A percentile compares a stretch with the other conserved stretches of the same genome.
Evolutionary conservation across 2,113 vertebrate genomes (phyloP).

Genomic region (Cyprinodon brontotheroides): DNA sequence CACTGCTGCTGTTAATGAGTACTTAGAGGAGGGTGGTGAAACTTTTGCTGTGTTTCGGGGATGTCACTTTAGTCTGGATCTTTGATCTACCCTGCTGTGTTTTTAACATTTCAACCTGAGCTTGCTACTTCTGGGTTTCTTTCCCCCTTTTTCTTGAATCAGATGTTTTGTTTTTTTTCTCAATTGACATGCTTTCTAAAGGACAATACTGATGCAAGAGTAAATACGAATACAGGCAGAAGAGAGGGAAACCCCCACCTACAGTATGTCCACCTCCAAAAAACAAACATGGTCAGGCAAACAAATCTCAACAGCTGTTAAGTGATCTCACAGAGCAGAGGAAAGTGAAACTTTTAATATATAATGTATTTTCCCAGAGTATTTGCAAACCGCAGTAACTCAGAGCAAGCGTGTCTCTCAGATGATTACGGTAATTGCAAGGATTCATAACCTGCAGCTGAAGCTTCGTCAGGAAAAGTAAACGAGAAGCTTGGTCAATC

Average conservation of each 20-base stretch:
- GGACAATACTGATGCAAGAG: slow-evolving; percentile 3
- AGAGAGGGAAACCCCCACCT: background rate
- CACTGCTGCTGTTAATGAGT: slow-evolving; percentile 26
- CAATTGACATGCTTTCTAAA: slow-evolving; percentile 13
- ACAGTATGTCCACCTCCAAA: background rate
- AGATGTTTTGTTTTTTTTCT: slow-evolving; percentile 28
- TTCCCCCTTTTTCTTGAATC: background rate
- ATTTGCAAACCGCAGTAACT: slow-evolving; percentile 25
- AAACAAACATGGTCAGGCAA: slow-evolving; percentile 3
- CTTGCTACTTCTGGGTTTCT: slow-evolving; percentile 19
- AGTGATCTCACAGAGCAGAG: background rate
- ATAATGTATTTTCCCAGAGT: background rate
- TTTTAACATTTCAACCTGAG: slow-evolving; percentile 14
- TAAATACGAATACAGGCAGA: slow-evolving; percentile 15
- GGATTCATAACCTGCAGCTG: slow-evolving; percentile 21
- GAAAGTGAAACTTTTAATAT: background rate
- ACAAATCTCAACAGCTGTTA: background rate
- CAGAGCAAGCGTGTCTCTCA: slow-evolving; percentile 11
- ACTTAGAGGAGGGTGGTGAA: slow-evolving; percentile 12
- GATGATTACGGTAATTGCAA: slow-evolving; percentile 39
- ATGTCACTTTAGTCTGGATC: slow-evolving; percentile 9
- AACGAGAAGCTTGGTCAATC: slow-evolving; percentile 5
- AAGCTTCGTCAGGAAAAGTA: background rate
- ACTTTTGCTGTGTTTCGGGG: slow-evolving; percentile 5
- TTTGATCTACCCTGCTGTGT: slow-evolving; percentile 16